phyloP scores from a whole-genome alignment of 2,888 invertebrate species.

The Campopleginae sp. region DNA sequence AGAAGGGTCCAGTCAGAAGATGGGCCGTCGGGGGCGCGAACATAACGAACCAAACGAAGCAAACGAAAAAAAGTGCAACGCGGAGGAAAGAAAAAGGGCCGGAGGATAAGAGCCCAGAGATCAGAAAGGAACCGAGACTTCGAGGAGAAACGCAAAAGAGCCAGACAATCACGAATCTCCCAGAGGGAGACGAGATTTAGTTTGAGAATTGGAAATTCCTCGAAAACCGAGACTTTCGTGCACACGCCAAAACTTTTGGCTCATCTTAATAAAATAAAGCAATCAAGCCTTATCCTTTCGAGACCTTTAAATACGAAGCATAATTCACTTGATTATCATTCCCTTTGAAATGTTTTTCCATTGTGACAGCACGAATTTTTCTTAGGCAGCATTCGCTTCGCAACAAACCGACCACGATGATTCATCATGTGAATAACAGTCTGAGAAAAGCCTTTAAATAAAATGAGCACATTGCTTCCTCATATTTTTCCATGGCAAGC shows the following conservation, averaged over 20 bases:
- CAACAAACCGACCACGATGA: not conserved
- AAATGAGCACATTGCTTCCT: constrained; percentile 11
- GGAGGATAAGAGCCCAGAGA: constrained; percentile 17
- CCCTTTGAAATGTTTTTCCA: not conserved
- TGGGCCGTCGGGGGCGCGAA: constrained; percentile 53
- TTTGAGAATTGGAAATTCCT: constrained; percentile 38
- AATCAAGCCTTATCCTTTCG: not conserved
- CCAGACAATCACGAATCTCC: constrained; percentile 29
- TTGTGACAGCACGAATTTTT: not conserved
- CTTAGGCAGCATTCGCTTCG: not conserved
- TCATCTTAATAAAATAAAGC: constrained; percentile 29
- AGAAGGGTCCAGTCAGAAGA: constrained; percentile 44
- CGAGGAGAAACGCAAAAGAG: constrained; percentile 22
- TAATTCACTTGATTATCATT: not conserved
- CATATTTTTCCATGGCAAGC: not conserved
- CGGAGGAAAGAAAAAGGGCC: constrained; percentile 20
- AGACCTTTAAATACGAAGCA: not conserved
- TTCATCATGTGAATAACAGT: not conserved
- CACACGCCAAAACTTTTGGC: constrained; percentile 8
- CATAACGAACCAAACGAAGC: constrained; percentile 59
- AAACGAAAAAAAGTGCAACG: constrained; percentile 11
- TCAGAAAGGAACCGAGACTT: constrained; percentile 15
- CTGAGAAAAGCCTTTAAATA: constrained; percentile 2
- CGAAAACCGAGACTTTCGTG: constrained; percentile 36
- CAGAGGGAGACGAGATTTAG: constrained; percentile 1